Base-by-base conservation (phyloP, 2,888 invertebrate species). In the Erebia palarica region DNA sequence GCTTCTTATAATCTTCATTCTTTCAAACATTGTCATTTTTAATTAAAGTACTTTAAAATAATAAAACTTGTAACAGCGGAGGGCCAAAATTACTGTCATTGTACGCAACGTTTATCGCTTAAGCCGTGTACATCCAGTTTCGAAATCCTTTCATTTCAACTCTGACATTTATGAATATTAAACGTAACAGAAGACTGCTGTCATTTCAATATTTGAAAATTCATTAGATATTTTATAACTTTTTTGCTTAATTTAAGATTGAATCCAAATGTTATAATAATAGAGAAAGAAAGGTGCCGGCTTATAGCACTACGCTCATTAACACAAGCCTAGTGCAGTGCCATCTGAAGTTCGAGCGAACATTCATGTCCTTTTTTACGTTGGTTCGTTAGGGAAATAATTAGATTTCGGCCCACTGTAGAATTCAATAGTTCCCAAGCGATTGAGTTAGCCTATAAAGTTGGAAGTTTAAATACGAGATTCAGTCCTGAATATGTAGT, bases 11-110 rank as follows among this genome's bases (percentile, higher is more conserved):
- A 90, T 89, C 86, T 82, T 80, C 81, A 82, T 80, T 81, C 80
- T 79, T 77, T 79, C 84, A 86, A 87, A 87, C 86, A 88, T 88
- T 85, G 85, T 83, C 82, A 80, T 82, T 82, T 87, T 87, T 87
- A 88, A 88, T 89, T 87, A 86, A 87, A 86, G 84, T 84, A 71
- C 81, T 87, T 86, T 82, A 80, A 82, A 85, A 86, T 82, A 83
- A 85, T 83, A 84, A 84, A 86, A 85, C 75, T 77, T 70, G 81
- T 80, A 81, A 84, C 81, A 81, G 79, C 79, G 80, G 79, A 78
- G 80, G 79, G 81, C 71, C 79, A 78, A 79, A 80, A 82, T 80
- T 74, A 75, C 76, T 77, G 75, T 78, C 81, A 82, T 82, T 83
- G 77, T 80, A 80, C 78, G 76, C 76, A 79, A 79, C 78, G 78